Conservation (phyloP, 2,888 invertebrate genomes). For the Eumerus sabulonum region DNA sequence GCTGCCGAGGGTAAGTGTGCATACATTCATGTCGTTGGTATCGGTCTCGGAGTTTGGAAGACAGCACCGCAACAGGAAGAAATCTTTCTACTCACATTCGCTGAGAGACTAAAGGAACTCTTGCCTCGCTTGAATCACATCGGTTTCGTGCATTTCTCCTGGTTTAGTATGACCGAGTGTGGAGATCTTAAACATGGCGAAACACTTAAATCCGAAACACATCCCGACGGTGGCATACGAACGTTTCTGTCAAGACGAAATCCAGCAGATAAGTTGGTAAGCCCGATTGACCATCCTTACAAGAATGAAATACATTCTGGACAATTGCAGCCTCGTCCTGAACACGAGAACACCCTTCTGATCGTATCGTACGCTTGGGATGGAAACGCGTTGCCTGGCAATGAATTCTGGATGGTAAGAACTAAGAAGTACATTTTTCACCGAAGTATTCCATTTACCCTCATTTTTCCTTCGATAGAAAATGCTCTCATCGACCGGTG, state of each 20-base stretch:
- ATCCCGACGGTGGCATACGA: slow-evolving; percentile 79
- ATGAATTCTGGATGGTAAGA: slow-evolving; percentile 84
- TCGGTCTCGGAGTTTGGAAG: slow-evolving; percentile 85
- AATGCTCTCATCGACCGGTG: slow-evolving; percentile 75
- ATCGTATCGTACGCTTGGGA: slow-evolving; percentile 87
- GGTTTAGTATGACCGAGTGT: slow-evolving; percentile 80
- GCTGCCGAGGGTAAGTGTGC: slow-evolving; percentile 80
- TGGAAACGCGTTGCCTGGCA: slow-evolving; percentile 86
- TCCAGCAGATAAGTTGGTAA: slow-evolving; percentile 80
- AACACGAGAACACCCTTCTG: slow-evolving; percentile 80
- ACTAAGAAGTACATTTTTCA: not conserved
- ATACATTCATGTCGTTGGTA: slow-evolving; percentile 84
- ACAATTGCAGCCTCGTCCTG: slow-evolving; percentile 69
- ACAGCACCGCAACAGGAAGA: slow-evolving; percentile 82
- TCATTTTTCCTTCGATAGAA: slow-evolving; percentile 68
- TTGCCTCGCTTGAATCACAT: slow-evolving; percentile 80
- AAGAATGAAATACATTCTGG: no score
- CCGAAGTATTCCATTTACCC: not conserved
- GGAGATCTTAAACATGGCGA: slow-evolving; percentile 80
- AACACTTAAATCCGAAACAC: slow-evolving; percentile 70
- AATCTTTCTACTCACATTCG: slow-evolving; percentile 83
- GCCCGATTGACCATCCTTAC: not conserved
- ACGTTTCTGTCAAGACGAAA: slow-evolving; percentile 81
- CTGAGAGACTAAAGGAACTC: slow-evolving; percentile 81
- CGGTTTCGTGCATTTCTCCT: slow-evolving; percentile 84